Conservation (phyloP, 1,140 invertebrate genomes). For the Eumaeus atala region DNA sequence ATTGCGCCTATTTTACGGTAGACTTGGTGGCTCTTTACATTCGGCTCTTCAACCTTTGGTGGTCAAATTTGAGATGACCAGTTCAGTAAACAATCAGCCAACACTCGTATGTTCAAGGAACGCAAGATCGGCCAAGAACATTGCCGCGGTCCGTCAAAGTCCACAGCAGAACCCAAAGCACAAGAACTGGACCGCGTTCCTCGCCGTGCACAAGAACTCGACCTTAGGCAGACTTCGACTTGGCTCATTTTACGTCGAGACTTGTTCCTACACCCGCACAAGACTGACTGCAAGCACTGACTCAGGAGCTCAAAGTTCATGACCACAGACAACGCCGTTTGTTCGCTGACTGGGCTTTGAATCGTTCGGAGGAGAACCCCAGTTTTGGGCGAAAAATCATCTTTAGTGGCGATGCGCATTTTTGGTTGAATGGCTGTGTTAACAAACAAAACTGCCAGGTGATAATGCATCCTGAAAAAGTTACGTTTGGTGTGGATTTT, state of each 20-base stretch:
- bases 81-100: too few relatives aligned
- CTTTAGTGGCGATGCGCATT: conserved; percentile 2
- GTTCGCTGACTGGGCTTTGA: not conserved
- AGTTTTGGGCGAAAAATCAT: conserved; percentile 1
- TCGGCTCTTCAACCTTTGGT: conserved; percentile 16
- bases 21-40: too few relatives aligned
- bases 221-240: too few relatives aligned
- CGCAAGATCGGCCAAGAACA: conserved; percentile 13
- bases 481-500: conserved; percentile 42
- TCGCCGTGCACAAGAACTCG: too few relatives aligned
- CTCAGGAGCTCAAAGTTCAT: too few relatives aligned
- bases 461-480: conserved; percentile 27
- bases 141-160: conserved; percentile 7
- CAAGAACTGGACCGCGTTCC: too few relatives aligned
- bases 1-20: too few relatives aligned
- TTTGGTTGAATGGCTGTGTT: conserved; percentile 8
- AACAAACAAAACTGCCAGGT: conserved; percentile 29
- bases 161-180: conserved; percentile 12
- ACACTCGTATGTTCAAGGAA: conserved; percentile 11
- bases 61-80: conserved; percentile 7
- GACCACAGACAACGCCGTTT: too few relatives aligned
- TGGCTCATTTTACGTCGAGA: too few relatives aligned
- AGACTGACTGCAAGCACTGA: too few relatives aligned
- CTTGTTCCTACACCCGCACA: too few relatives aligned
- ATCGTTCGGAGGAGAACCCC: conserved; percentile 6